Percentiles rank a stretch among this genome's conserved stretches.
These are phyloP conservation scores for Habropoda laboriosa DNA, from an alignment of 1,140 invertebrate species.

Conservation along the genomic window DNA sequence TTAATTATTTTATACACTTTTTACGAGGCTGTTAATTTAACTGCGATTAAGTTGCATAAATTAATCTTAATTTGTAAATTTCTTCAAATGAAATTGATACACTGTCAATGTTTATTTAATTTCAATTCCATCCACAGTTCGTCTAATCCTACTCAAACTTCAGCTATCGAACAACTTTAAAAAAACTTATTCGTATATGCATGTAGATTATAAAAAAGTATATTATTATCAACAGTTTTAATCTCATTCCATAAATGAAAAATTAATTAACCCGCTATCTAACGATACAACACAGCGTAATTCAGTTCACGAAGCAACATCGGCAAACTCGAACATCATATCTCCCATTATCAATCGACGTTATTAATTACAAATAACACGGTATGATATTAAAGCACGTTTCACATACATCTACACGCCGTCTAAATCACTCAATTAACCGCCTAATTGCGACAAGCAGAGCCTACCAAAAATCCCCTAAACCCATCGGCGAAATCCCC, in stretches of 20 bases:
- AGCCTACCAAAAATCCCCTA: not conserved
- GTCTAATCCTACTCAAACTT: no score
- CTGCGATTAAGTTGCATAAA: no score
- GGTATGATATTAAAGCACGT: not conserved
- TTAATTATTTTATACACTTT: no score
- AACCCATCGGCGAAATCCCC: not conserved
- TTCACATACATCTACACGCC: not conserved
- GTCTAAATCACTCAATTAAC: not conserved
- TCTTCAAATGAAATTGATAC: no score
- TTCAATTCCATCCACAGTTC: no score
- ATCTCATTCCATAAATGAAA: not conserved
- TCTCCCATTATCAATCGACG: no score
- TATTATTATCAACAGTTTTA: not conserved
- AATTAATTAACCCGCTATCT: conserved; percentile 1
- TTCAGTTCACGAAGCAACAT: not conserved
- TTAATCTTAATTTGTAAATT: no score
- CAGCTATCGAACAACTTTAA: no score
- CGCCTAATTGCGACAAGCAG: not conserved
- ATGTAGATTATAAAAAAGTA: not conserved
- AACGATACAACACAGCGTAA: not conserved
- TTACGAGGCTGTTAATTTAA: no score
- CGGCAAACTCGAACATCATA: no score
- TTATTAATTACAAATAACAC: not conserved
- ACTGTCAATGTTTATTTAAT: no score
- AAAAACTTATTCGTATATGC: no score